Base-by-base conservation (phyloP, 1,140 invertebrate genomes). In the Neuroterus valhalla region DNA sequence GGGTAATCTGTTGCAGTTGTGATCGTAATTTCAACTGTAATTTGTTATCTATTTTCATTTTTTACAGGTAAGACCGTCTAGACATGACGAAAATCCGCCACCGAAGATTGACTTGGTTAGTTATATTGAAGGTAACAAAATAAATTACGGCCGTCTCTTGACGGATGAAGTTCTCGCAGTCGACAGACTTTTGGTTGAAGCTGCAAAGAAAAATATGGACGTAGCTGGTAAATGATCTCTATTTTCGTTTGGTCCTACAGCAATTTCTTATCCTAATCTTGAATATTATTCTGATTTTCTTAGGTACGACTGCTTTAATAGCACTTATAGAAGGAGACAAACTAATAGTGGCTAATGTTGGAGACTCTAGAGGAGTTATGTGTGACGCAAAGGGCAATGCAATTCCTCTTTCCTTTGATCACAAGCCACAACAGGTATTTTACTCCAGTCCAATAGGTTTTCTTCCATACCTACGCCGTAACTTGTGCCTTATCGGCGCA, bases 281-380 rank as follows among this genome's bases (percentile, higher is more conserved):
- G 69, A 66, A 42, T 14, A 66, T 55, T 71, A 31, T 66, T 19
- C 48, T 48, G 67, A 12, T 71, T 67, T 38, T 55, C 82, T 70
- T 81, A 94, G 94, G 97, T n/a, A 98, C 96, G 19, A 99, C 98
- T 68, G 96, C 96, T 1, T 89, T 99, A 15, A 94, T 99, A 76
- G 97, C 96, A 43, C 87, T 98, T 19, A 88, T 98, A 74, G 95
- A 97, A 88, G 94, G 94, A 38, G 94, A 94, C 79, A 92, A 93
- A 79, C 87, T 99, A 62, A 95, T 96, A 76, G 97, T 99, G 26
- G 97, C 97, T 8, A 99, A 99, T 93, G 97, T 99, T 31, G 98
- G 98, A 10, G 98, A 99, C 88, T 98, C 97, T 0, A 91, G 98
- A 80, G 98, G 96, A 45, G 97, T 99, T 0, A 96, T 98, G 93